Conservation (phyloP, 2,888 invertebrate genomes). For the Eupsilia transversa region DNA sequence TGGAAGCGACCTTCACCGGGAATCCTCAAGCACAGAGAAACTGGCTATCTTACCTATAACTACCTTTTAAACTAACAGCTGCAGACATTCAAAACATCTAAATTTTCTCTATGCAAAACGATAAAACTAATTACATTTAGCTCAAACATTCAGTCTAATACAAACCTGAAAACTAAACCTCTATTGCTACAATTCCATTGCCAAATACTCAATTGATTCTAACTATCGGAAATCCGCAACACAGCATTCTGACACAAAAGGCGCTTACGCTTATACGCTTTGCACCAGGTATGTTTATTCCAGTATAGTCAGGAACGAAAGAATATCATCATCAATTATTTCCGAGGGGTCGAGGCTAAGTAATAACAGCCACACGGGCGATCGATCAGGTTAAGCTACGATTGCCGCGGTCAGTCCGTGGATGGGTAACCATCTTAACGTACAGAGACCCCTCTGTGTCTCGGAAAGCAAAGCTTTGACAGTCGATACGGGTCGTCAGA, state of each 20-base stretch:
- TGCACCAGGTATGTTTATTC: too few species aligned
- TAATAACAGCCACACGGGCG: neutral
- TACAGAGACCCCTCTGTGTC: neutral
- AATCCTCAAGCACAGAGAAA: too few species aligned
- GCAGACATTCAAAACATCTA: neutral
- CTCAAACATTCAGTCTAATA: slow-evolving; percentile 1
- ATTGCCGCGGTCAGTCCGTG: too few species aligned
- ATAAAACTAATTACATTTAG: neutral
- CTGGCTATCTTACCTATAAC: too few species aligned
- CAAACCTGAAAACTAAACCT: slow-evolving; percentile 5
- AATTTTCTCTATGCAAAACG: neutral
- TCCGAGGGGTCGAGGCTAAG: neutral
- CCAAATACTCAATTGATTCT: slow-evolving; percentile 11
- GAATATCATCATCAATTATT: neutral
- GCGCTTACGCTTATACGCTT: too few species aligned
- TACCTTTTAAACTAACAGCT: neutral
- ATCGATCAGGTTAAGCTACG: too few species aligned
- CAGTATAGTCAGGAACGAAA: slow-evolving; percentile 18
- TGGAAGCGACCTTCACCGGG: too few species aligned
- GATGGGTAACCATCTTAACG: neutral
- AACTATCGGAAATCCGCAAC: slow-evolving; percentile 37
- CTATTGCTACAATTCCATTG: slow-evolving; percentile 12
- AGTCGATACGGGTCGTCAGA: too few species aligned
- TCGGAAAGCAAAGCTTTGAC: too few species aligned
- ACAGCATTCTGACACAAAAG: slow-evolving; percentile 27